Percentiles rank a stretch among this genome's conserved stretches.
Conservation (phyloP, 2,797 vertebrate genomes). For the Enteromius argenteus region DNA sequence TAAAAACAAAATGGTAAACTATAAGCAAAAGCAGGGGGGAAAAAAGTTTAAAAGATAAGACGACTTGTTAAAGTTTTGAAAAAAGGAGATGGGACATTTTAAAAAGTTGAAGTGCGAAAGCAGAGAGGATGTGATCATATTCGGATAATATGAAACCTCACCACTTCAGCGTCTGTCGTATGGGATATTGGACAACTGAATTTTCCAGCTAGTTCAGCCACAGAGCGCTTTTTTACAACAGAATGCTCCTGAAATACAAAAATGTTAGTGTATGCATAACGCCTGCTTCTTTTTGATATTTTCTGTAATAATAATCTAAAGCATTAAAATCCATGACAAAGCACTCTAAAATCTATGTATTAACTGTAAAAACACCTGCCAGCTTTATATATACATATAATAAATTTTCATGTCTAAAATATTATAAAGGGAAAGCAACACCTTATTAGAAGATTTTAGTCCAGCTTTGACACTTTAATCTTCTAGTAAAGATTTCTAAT, state of each 20-base stretch:
- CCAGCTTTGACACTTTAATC: background rate
- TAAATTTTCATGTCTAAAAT: background rate
- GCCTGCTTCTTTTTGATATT: background rate
- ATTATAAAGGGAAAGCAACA: background rate
- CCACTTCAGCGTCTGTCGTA: slow-evolving; percentile 53
- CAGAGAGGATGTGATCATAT: slow-evolving; percentile 25
- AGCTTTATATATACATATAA: background rate
- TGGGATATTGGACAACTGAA: slow-evolving; percentile 63
- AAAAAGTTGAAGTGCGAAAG: slow-evolving; percentile 20
- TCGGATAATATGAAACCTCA: slow-evolving; percentile 59
- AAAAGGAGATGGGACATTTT: background rate
- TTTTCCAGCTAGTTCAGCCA: slow-evolving; percentile 75
- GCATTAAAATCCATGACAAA: background rate
- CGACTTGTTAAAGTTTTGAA: background rate
- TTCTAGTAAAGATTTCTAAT: background rate
- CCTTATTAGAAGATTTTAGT: background rate
- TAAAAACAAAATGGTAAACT: background rate
- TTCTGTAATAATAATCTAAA: background rate
- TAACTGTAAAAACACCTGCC: background rate
- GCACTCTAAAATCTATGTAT: background rate
- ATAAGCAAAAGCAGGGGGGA: background rate
- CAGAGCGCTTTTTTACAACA: slow-evolving; percentile 64
- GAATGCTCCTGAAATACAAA: slow-evolving; percentile 68
- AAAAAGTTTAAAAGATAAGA: background rate
- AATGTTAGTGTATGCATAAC: slow-evolving; percentile 19